These are phyloP conservation scores for Scaptomyza montana DNA, from an alignment of 1,140 invertebrate genomes.

Conservation along the genomic window DNA sequence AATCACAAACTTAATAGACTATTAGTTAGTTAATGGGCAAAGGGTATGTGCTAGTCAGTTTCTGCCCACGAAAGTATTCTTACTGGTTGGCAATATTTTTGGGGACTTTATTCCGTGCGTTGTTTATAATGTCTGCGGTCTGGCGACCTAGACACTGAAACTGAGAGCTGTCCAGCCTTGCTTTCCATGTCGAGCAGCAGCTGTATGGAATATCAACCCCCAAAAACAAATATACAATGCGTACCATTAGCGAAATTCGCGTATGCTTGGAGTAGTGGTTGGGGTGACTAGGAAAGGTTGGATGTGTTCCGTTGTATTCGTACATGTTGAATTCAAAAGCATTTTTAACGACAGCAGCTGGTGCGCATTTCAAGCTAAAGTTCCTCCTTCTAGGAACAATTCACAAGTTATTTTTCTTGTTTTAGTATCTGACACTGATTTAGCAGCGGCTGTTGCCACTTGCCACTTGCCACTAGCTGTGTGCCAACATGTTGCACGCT, in stretches of 20 bases:
- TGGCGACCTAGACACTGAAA: constrained; percentile 67
- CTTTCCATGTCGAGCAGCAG: not conserved
- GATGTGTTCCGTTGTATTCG: not conserved
- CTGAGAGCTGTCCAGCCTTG: constrained; percentile 26
- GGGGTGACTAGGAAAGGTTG: not conserved
- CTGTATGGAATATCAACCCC: constrained; percentile 34
- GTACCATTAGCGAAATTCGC: constrained; percentile 50
- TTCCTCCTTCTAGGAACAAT: constrained; percentile 32
- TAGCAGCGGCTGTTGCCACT: constrained; percentile 16
- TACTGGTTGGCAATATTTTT: not conserved
- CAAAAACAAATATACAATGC: constrained; percentile 23
- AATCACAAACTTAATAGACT: too few relatives aligned
- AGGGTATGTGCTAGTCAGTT: not conserved
- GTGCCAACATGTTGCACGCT: constrained; percentile 35
- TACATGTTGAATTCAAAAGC: constrained; percentile 70
- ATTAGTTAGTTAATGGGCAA: not conserved
- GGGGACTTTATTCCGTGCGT: constrained; percentile 11
- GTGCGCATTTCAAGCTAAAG: constrained; percentile 28
- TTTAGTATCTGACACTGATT: constrained; percentile 36
- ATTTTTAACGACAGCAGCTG: constrained; percentile 70
- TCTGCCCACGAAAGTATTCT: not conserved
- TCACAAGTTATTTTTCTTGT: constrained; percentile 50
- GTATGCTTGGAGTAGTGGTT: not conserved
- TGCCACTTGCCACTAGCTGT: constrained; percentile 10
- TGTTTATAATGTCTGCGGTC: constrained; percentile 83